Conservation (phyloP, 2,113 vertebrate genomes). For the Xiphophorus couchianus region DNA sequence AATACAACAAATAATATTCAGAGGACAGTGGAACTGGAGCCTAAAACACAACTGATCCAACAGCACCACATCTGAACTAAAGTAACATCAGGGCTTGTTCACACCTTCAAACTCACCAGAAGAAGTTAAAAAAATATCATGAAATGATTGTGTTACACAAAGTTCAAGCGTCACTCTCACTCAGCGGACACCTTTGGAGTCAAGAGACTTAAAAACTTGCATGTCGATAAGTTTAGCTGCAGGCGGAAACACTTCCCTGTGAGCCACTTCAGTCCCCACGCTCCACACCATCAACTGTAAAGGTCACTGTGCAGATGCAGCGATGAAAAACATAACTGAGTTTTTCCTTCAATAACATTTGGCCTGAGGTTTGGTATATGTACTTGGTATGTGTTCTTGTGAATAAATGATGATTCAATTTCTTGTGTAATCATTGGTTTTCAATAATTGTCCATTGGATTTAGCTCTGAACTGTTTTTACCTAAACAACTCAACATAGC, state of each 20-base stretch:
- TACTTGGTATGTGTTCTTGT: no score
- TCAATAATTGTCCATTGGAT: no score
- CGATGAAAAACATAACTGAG: slow-evolving; percentile 39
- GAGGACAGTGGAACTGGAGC: not conserved
- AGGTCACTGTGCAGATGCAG: slow-evolving; percentile 55
- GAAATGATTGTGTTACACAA: no score
- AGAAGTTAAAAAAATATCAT: slow-evolving; percentile 5
- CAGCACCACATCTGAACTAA: not conserved
- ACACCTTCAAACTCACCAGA: slow-evolving; percentile 9
- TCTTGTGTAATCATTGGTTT: no score
- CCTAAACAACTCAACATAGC: no score
- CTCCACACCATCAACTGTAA: slow-evolving; percentile 44
- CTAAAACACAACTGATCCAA: no score
- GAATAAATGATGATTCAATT: no score
- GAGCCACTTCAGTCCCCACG: slow-evolving; percentile 25
- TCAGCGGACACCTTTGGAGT: slow-evolving; percentile 20
- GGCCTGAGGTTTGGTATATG: slow-evolving; percentile 21
- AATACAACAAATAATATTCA: slow-evolving; percentile 9
- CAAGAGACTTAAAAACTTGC: slow-evolving; percentile 50
- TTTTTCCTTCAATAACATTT: slow-evolving; percentile 46
- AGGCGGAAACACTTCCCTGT: slow-evolving; percentile 46
- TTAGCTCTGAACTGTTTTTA: no score
- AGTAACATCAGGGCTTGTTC: slow-evolving; percentile 3
- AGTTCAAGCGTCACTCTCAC: no score
- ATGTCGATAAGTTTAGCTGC: slow-evolving; percentile 57